Evolutionary conservation across 2,113 vertebrate species (phyloP), one percentile per base, ranked within the genome.

Genomic region (Pantherophis guttatus): DNA sequence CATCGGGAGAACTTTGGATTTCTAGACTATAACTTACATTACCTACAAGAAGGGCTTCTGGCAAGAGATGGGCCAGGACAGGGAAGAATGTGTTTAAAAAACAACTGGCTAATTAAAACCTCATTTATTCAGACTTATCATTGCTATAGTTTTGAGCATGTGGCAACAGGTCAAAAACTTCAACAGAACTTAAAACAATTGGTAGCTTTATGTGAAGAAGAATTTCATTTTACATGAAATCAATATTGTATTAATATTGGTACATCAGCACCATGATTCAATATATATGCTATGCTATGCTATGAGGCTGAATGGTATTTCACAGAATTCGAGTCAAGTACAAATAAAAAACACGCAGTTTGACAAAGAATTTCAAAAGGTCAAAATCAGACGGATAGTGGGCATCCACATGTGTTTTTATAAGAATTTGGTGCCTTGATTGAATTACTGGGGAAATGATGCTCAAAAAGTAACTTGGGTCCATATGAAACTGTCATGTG

Each of bases 41-140:
- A 58, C 57, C 21, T 8, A 58, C 57, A 58, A 58, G 19, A 57
- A 57, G 57, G 57, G 57, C 57, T 23, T 58, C 57, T 23, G 21
- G 57, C 57, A 58, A 58, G 21, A 58, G 21, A 58, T 58, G 21
- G 57, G 57, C 21, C 23, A 7, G 21, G 57, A 58, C 57, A 23
- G 21, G 57, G 21, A 58, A 58, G 21, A 23, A 58, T 24, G 21
- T 58, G 21, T 3, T 94, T 93, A 95, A 13, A 53, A 50, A 53
- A 54, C 12, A 54, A 54, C 53, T 54, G 53, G 12, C 53, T 54
- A 54, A 54, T 54, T 54, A 54, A 96, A 95, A 92, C 39, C 91
- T 94, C 54, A 3, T 44, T 93, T 90, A 87, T 87, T 93, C 81
- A 55, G 87, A 91, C 94, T 90, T 17, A 89, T 91, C 53, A 58